These are phyloP conservation scores for Listronotus bonariensis DNA, from an alignment of 1,140 invertebrate species.

Conservation along the genomic window DNA sequence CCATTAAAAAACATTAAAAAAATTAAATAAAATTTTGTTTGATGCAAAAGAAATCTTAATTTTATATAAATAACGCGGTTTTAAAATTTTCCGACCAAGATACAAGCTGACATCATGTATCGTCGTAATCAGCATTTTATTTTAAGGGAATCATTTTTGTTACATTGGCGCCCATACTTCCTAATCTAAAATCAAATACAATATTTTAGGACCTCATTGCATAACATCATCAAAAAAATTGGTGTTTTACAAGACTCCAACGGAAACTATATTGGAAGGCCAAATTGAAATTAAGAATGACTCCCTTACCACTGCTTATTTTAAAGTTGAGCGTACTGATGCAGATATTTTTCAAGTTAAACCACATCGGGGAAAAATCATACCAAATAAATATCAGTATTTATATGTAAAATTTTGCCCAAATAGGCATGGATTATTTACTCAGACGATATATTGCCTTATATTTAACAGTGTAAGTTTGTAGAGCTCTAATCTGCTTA, in stretches of 20 bases:
- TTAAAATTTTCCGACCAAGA: too few species aligned
- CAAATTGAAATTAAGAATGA: conserved; percentile 33
- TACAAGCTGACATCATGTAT: too few species aligned
- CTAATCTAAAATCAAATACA: too few species aligned
- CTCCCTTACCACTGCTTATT: conserved; percentile 7
- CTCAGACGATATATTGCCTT: conserved; percentile 31
- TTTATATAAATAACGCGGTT: too few species aligned
- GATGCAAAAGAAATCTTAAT: too few species aligned
- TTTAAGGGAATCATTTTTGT: too few species aligned
- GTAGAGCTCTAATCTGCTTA: neutral
- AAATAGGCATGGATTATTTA: conserved; percentile 28
- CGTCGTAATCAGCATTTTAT: too few species aligned
- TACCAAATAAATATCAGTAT: conserved; percentile 15
- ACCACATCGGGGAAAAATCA: conserved; percentile 15
- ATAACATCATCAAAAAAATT: conserved; percentile 28
- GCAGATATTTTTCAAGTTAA: conserved; percentile 25
- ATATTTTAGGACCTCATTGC: conserved; percentile 32
- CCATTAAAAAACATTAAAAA: too few species aligned
- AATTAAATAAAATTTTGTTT: too few species aligned
- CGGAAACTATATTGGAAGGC: conserved; percentile 6
- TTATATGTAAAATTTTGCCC: conserved; percentile 41
- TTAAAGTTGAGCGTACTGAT: conserved; percentile 10
- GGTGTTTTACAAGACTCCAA: conserved; percentile 17
- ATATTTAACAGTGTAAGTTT: conserved; percentile 42
- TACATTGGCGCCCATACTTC: too few species aligned